phyloP scores from a whole-genome alignment of 2,888 invertebrate species.

The Drosophila lutescens region DNA sequence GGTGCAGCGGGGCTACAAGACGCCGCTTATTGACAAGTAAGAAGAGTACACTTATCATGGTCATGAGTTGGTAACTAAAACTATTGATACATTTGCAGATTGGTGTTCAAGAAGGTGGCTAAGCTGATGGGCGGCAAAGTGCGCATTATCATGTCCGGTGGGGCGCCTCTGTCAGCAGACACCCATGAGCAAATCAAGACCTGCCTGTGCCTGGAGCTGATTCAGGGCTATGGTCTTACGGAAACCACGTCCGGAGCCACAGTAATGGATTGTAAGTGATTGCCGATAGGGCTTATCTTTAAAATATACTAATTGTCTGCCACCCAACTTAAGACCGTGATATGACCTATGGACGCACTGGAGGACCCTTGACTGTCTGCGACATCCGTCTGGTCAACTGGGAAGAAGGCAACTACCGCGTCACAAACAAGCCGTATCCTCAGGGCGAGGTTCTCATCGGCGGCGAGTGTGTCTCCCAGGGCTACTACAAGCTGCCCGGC shows the following conservation, averaged over 20 bases:
- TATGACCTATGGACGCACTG: slow-evolving; percentile 90
- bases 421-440: slow-evolving; percentile 93
- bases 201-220: slow-evolving; percentile 95
- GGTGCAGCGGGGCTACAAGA: slow-evolving; percentile 92
- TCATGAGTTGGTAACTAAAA: neutral
- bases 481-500: slow-evolving; percentile 95
- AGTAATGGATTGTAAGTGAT: slow-evolving; percentile 90
- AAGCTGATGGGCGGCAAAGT: slow-evolving; percentile 94
- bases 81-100: slow-evolving; percentile 49
- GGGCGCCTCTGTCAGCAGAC: slow-evolving; percentile 97
- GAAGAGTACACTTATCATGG: slow-evolving; percentile 11
- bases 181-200: slow-evolving; percentile 97
- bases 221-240: slow-evolving; percentile 98
- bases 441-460: slow-evolving; percentile 94
- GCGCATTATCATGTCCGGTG: slow-evolving; percentile 95
- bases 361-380: slow-evolving; percentile 93
- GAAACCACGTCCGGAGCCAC: slow-evolving; percentile 98
- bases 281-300: fast-evolving
- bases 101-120: slow-evolving; percentile 84
- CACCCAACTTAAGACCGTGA: slow-evolving; percentile 82
- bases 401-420: slow-evolving; percentile 96
- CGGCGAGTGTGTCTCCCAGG: slow-evolving; percentile 95
- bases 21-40: slow-evolving; percentile 90
- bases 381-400: slow-evolving; percentile 95
- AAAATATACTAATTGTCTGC: neutral